phyloP scores from a whole-genome alignment of 2,888 invertebrate genomes.

The Agrenia bidenticulata region DNA sequence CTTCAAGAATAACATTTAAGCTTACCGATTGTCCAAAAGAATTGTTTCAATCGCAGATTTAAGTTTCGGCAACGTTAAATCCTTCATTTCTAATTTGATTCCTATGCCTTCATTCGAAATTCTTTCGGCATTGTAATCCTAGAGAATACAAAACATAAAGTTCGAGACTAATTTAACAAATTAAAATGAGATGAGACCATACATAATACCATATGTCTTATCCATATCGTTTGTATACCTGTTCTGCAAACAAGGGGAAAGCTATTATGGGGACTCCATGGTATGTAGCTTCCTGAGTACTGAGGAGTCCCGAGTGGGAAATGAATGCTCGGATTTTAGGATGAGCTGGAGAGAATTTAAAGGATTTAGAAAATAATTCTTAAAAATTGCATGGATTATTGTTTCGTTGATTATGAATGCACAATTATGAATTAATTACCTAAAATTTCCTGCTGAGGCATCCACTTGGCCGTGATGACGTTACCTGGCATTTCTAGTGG shows the following conservation, averaged over 20 bases:
- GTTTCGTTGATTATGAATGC: neutral
- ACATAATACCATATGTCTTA: neutral
- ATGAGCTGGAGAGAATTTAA: conserved; percentile 23
- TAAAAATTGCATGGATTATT: neutral
- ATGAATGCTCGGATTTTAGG: conserved; percentile 39
- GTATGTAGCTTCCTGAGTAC: conserved; percentile 33
- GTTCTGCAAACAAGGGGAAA: conserved; percentile 46
- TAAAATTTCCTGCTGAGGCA: conserved; percentile 30
- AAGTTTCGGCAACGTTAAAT: conserved; percentile 27
- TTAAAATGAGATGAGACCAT: neutral
- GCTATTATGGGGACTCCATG: conserved; percentile 47
- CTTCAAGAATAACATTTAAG: neutral
- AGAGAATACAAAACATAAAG: too few species aligned
- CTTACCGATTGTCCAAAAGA: conserved; percentile 36
- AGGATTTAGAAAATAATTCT: too few species aligned
- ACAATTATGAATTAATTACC: conserved; percentile 14
- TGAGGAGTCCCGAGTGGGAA: conserved; percentile 36
- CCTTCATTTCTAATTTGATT: conserved; percentile 34
- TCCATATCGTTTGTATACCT: too few species aligned
- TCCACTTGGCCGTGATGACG: conserved; percentile 26
- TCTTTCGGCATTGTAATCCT: conserved; percentile 42
- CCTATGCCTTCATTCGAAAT: conserved; percentile 33
- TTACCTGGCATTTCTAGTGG: conserved; percentile 18
- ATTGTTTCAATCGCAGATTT: conserved; percentile 34
- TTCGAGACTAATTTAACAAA: too few species aligned